Conservation (phyloP, 2,888 invertebrate genomes). For the Athetis lepigone region DNA sequence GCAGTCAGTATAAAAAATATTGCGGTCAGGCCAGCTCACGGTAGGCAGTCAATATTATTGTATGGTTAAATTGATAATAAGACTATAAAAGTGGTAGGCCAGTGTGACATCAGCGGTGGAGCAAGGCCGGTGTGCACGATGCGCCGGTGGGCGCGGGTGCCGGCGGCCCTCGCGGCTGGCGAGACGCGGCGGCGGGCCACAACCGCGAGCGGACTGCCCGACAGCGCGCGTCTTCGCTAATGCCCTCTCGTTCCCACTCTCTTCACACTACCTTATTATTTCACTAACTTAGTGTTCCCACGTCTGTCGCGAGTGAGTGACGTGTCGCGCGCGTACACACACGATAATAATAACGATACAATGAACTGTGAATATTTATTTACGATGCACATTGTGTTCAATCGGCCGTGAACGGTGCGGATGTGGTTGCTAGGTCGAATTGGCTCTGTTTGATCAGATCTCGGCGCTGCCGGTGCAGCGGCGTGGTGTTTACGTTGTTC, state of each 20-base stretch:
- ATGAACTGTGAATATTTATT: slow-evolving; percentile 76
- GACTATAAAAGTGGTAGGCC: slow-evolving; percentile 47
- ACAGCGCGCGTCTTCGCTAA: slow-evolving; percentile 66
- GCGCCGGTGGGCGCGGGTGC: slow-evolving; percentile 27
- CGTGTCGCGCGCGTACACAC: slow-evolving; percentile 74
- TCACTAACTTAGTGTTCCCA: slow-evolving; percentile 82
- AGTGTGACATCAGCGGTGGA: slow-evolving; percentile 59
- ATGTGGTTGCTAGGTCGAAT: slow-evolving; percentile 55
- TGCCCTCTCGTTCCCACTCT: slow-evolving; percentile 82
- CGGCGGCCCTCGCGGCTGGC: slow-evolving; percentile 26
- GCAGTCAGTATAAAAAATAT: neutral
- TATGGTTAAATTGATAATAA: slow-evolving; percentile 41
- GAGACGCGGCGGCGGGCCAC: slow-evolving; percentile 30
- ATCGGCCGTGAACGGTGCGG: slow-evolving; percentile 65
- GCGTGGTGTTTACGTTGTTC: slow-evolving; percentile 79
- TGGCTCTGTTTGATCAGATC: slow-evolving; percentile 66
- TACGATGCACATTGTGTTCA: slow-evolving; percentile 69
- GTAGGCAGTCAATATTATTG: slow-evolving; percentile 32
- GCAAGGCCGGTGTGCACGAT: slow-evolving; percentile 55
- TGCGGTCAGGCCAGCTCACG: slow-evolving; percentile 7
- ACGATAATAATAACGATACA: slow-evolving; percentile 71
- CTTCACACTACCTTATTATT: slow-evolving; percentile 74
- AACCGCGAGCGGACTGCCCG: slow-evolving; percentile 59
- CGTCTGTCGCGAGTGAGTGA: slow-evolving; percentile 78
- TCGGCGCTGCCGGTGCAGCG: slow-evolving; percentile 62